Evolutionary conservation across 2,797 vertebrate genomes (phyloP).

Genomic region (Sebastes taczanowskii): DNA sequence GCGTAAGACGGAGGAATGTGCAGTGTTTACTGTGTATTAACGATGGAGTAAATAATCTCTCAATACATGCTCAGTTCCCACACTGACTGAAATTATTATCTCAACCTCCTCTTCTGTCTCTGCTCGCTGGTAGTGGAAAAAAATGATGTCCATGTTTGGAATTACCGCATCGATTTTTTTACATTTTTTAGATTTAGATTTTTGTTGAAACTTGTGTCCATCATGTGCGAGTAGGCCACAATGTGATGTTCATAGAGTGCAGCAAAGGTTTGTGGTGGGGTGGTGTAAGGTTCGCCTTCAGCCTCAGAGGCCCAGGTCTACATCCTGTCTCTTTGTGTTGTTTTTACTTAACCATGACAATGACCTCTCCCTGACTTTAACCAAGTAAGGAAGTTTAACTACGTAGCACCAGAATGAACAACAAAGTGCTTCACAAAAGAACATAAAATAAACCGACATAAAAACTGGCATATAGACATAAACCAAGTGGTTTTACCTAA

Average conservation of each 20-base stretch:
- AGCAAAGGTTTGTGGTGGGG: background rate
- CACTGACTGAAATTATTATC: background rate
- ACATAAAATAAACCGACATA: background rate
- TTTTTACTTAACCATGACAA: background rate
- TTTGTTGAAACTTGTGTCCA: background rate
- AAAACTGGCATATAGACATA: background rate
- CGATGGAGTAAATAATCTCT: background rate
- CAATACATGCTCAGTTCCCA: constrained; percentile 1
- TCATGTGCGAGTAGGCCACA: background rate
- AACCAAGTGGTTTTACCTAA: background rate
- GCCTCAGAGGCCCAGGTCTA: background rate
- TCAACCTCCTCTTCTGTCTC: background rate
- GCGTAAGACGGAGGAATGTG: background rate
- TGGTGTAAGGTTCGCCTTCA: background rate
- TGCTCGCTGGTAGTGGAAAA: background rate
- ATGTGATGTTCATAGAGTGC: background rate
- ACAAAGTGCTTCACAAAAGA: background rate
- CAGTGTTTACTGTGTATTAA: background rate
- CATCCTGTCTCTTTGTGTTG: background rate
- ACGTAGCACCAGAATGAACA: background rate
- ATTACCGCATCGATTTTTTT: background rate
- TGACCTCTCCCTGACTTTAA: background rate
- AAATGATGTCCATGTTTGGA: too few relatives aligned
- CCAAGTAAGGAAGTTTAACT: background rate
- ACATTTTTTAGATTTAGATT: background rate